Evolutionary conservation across 1,140 invertebrate species (phyloP).

Genomic region (Achroia grisella): DNA sequence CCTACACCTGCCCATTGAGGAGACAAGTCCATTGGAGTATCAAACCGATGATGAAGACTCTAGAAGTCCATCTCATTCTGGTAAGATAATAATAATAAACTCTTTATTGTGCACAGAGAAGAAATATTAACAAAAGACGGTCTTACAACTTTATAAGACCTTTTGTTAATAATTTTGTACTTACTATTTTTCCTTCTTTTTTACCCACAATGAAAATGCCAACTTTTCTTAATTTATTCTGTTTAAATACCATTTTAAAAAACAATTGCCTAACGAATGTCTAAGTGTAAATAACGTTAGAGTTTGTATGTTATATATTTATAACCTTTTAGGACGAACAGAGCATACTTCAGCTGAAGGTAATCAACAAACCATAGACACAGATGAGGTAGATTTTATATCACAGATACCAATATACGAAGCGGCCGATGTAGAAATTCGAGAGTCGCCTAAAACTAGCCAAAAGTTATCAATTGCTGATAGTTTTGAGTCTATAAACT

Average conservation of each 20-base stretch:
- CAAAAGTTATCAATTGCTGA: constrained; percentile 22
- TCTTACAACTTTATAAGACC: no score
- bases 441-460: constrained; percentile 25
- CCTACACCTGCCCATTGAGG: constrained; percentile 55
- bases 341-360: not conserved
- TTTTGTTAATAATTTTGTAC: no score
- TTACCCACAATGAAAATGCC: no score
- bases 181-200: no score
- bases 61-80: constrained; percentile 22
- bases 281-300: no score
- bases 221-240: no score
- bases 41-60: constrained; percentile 59
- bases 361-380: constrained; percentile 2
- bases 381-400: constrained; percentile 33
- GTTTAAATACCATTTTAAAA: constrained; percentile 1
- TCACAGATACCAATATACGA: constrained; percentile 62
- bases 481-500: constrained; percentile 51
- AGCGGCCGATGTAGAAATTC: constrained; percentile 46
- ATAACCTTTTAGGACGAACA: constrained; percentile 25
- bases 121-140: no score
- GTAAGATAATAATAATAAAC: constrained; percentile 4
- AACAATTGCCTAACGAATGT: no score
- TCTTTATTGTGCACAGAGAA: no score
- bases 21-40: constrained; percentile 55
- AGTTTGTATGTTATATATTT: no score